Conservation (phyloP, 1,140 invertebrate species). For the Leucophenga varia region DNA sequence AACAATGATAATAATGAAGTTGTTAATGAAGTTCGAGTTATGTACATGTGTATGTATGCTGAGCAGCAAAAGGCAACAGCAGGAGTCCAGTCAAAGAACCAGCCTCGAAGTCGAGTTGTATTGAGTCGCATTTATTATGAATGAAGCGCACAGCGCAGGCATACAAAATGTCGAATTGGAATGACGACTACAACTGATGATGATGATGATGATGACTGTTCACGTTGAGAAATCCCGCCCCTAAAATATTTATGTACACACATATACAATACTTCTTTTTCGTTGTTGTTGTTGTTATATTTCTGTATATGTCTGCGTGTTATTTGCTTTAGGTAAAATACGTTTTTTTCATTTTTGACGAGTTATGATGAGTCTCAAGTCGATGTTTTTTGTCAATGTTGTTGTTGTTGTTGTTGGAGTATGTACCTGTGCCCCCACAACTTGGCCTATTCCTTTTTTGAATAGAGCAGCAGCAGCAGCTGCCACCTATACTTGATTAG, state of each 20-base stretch:
- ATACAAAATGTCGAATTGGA: constrained; percentile 56
- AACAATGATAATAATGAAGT: constrained; percentile 33
- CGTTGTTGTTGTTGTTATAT: too few relatives aligned
- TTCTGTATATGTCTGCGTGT: too few relatives aligned
- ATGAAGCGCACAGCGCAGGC: constrained; percentile 30
- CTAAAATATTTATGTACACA: constrained; percentile 32
- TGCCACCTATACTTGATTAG: constrained; percentile 49
- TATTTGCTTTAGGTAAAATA: too few relatives aligned
- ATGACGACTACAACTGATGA: constrained; percentile 13
- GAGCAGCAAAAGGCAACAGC: constrained; percentile 8
- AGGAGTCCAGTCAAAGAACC: constrained; percentile 5
- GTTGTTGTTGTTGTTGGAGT: too few relatives aligned
- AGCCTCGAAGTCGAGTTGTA: constrained; percentile 7
- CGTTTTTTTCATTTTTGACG: too few relatives aligned
- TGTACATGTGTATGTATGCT: background rate
- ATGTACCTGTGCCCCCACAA: constrained; percentile 20
- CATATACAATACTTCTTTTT: too few relatives aligned
- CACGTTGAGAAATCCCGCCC: constrained; percentile 25
- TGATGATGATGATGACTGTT: constrained; percentile 7
- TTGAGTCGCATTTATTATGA: constrained; percentile 33
- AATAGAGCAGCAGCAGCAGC: too few relatives aligned
- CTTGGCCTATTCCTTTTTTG: constrained; percentile 45
- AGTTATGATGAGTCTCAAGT: too few relatives aligned
- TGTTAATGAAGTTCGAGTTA: too few relatives aligned
- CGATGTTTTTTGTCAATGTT: too few relatives aligned